phyloP scores from a whole-genome alignment of 2,113 vertebrate genomes.

The Aviceda subcristata region DNA sequence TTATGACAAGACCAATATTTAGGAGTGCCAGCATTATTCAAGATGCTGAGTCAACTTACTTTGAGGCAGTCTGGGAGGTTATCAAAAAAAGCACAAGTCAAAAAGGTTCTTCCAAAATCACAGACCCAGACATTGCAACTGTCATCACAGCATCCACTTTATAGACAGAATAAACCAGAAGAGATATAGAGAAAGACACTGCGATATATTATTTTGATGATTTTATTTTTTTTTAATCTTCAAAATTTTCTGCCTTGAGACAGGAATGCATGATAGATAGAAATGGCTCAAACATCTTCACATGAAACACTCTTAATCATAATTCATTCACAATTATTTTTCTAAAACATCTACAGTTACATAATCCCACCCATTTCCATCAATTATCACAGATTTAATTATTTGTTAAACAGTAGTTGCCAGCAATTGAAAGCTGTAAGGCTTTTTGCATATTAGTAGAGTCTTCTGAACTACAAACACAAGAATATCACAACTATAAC shows the following conservation, averaged over 20 bases:
- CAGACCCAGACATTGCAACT: background rate
- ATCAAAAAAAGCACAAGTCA: background rate
- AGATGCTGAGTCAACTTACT: background rate
- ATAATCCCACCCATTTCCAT: conserved; percentile 75
- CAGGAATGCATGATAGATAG: conserved; percentile 97
- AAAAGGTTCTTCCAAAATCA: background rate
- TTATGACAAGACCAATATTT: background rate
- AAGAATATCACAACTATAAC: conserved; percentile 64
- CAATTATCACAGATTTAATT: conserved; percentile 80
- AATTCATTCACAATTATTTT: conserved; percentile 82
- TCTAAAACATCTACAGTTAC: conserved; percentile 78
- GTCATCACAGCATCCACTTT: background rate
- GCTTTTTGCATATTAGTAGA: conserved; percentile 78
- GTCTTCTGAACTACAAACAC: conserved; percentile 73
- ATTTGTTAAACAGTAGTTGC: conserved; percentile 80
- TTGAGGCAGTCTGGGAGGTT: background rate
- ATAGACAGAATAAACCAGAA: background rate
- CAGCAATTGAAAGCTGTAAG: conserved; percentile 73
- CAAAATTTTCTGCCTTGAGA: conserved; percentile 90
- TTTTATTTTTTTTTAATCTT: conserved; percentile 87
- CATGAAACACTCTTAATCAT: conserved; percentile 84
- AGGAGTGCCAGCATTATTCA: background rate
- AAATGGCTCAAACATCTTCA: conserved; percentile 97
- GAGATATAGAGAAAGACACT: background rate
- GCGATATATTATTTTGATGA: conserved; percentile 73